Evolutionary conservation across 2,888 invertebrate species (phyloP), one percentile per base, ranked within the genome.

Genomic region (Phania funesta): DNA sequence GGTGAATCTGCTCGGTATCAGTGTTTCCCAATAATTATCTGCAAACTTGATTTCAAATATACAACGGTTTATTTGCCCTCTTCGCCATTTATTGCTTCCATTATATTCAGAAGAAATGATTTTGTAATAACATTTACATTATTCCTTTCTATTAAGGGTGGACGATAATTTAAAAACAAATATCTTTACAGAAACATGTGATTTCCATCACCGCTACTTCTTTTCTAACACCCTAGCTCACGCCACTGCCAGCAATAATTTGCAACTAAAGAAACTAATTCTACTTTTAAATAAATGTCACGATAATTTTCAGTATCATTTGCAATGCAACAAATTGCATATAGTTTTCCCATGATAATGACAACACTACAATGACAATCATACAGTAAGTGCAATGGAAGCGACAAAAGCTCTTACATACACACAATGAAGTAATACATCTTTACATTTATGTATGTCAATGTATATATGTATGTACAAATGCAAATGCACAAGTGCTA

Each of bases 221-320:
- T 32, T 50, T 24, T 35, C 24, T 50, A 54, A 44, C 58, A 56
- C 46, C 54, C 26, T n/a, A 64, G 24, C 50, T 41, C 41, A 16
- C 18, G 20, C 32, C 38, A 16, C 18, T n/a, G 44, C 56, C 68
- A 50, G 1, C 67, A 32, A 48, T 35, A 38, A 9, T 50, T 38
- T 65, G 11, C 24, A 68, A 68, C 64, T 74, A 32, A 74, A 71
- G 65, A 60, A 82, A 82, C 82, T 78, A 78, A 78, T 82, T 82
- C 65, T 64, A 67, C 58, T 82, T 75, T 82, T 75, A 82, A 82
- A 78, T 82, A 82, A 82, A 78, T 82, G 82, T 78, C 82, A 82
- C 74, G 82, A 78, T 82, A 82, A 78, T 78, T 82, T 82, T 82
- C 82, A 82, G 82, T 82, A 82, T 82, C 82, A 82, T 82, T 82